Base-by-base conservation (phyloP, 2,888 invertebrate genomes). In the Drosophila emarginata region DNA sequence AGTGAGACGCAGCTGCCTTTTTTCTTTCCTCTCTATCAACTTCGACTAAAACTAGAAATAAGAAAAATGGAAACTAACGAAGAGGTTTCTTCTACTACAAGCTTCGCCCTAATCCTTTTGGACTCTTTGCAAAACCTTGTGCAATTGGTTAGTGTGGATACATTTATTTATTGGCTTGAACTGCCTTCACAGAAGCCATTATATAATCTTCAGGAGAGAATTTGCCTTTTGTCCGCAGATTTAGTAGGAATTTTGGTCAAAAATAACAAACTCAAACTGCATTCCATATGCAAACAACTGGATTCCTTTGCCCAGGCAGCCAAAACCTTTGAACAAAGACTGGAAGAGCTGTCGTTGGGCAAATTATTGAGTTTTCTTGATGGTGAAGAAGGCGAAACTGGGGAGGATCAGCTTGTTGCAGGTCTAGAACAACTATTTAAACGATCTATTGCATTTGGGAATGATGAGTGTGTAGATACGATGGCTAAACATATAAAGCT, bases 91-190 rank as follows among this genome's bases (percentile, higher is more conserved):
- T 18, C 21, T 11, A 21, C 11, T 4, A 21, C 4, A 11, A 4
- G 11, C 11, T 45, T 21, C 21, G 45, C 45, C 18, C 45, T 21
- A 12, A 21, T 45, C 0, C 5, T 87, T 0, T 14, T 81, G 67
- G 72, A 87, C 11, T 28, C 18, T 0, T 4, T 79, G 14, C 68
- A 87, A 36, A 53, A 72, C 6, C 4, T 85, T 9, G n/a, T 81
- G 23, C 45, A 56, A 7, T 39, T 50, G 0, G 21, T 81, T 0
- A 71, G 64, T 36, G 72, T 81, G 0, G 56, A 71, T 2, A 58
- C 61, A 0, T 81, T 53, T 4, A 70, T 81, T 80, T 5, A 18
- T n/a, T 87, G 88, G 81, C 40, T 61, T 23, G 75, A 82, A 4
- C 9, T 85, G n/a, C 28, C 64, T 1, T 67, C 86, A 21, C 23